These are phyloP conservation scores for Cynoglossus semilaevis DNA, from an alignment of 2,113 vertebrate species.

Conservation along the genomic window DNA sequence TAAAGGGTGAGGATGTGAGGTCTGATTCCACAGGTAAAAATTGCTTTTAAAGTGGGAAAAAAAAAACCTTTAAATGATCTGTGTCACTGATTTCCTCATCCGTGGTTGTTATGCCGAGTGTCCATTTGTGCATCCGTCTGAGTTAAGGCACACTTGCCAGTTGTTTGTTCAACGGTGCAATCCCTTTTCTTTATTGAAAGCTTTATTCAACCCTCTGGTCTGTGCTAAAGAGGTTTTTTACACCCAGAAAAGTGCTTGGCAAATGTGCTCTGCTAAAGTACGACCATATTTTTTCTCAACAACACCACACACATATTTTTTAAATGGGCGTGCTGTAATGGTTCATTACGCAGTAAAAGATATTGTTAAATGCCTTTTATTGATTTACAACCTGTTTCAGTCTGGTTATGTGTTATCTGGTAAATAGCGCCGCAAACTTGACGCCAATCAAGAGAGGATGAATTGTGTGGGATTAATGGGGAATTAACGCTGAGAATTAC, in stretches of 20 bases:
- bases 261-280: slow-evolving; percentile 43
- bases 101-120: slow-evolving; percentile 43
- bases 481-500: too few species aligned
- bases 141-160: slow-evolving; percentile 37
- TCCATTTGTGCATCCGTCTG: slow-evolving; percentile 61
- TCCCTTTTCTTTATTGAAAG: slow-evolving; percentile 64
- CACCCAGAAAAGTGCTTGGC: slow-evolving; percentile 51
- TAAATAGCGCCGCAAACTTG: slow-evolving; percentile 5
- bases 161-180: slow-evolving; percentile 49
- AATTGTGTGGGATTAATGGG: neutral
- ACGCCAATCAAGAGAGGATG: slow-evolving; percentile 7
- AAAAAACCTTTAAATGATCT: slow-evolving; percentile 39
- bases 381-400: slow-evolving; percentile 39
- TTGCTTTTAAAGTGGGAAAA: slow-evolving; percentile 62
- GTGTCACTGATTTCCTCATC: slow-evolving; percentile 39
- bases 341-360: slow-evolving; percentile 44
- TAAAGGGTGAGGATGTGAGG: neutral
- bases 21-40: slow-evolving; percentile 48
- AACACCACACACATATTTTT: slow-evolving; percentile 52
- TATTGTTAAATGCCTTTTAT: slow-evolving; percentile 43
- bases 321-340: slow-evolving; percentile 39
- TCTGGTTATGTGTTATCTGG: slow-evolving; percentile 25
- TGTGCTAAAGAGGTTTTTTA: slow-evolving; percentile 46
- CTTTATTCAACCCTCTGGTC: slow-evolving; percentile 51
- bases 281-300: slow-evolving; percentile 58